Evolutionary conservation across 1,140 invertebrate genomes (phyloP).

Genomic region (Cydia splendana): DNA sequence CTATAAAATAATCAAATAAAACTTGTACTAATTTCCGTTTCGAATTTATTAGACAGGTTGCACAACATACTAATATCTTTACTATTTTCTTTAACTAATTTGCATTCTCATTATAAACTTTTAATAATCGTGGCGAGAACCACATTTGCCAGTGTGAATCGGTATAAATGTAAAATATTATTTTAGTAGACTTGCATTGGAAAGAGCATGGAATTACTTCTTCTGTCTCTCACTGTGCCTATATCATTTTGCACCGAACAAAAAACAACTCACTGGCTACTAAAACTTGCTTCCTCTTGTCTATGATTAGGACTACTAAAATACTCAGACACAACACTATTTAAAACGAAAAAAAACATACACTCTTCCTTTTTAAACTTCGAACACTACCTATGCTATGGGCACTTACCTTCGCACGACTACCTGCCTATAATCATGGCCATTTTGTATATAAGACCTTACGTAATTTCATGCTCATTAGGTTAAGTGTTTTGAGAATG

Average conservation of each 20-base stretch:
- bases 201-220: constrained; percentile 72
- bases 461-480: constrained; percentile 75
- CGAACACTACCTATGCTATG: constrained; percentile 12
- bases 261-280: constrained; percentile 26
- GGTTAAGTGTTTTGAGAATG: constrained; percentile 75
- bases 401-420: constrained; percentile 26
- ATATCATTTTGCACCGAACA: constrained; percentile 34
- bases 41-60: constrained; percentile 28
- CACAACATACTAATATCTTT: constrained; percentile 17
- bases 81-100: constrained; percentile 36
- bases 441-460: constrained; percentile 38
- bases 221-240: constrained; percentile 39
- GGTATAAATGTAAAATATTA: constrained; percentile 59
- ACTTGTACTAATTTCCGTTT: constrained; percentile 9
- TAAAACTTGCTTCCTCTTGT: constrained; percentile 8
- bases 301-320: constrained; percentile 19
- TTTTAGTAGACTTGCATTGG: constrained; percentile 59
- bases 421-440: constrained; percentile 22
- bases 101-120: constrained; percentile 58
- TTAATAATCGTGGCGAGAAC: constrained; percentile 36
- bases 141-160: constrained; percentile 73
- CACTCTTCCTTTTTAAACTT: constrained; percentile 9
- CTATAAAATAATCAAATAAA: not conserved
- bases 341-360: not conserved
- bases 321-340: constrained; percentile 25